Base-by-base conservation (phyloP, 2,797 vertebrate genomes). In the Limosa lapponica region DNA sequence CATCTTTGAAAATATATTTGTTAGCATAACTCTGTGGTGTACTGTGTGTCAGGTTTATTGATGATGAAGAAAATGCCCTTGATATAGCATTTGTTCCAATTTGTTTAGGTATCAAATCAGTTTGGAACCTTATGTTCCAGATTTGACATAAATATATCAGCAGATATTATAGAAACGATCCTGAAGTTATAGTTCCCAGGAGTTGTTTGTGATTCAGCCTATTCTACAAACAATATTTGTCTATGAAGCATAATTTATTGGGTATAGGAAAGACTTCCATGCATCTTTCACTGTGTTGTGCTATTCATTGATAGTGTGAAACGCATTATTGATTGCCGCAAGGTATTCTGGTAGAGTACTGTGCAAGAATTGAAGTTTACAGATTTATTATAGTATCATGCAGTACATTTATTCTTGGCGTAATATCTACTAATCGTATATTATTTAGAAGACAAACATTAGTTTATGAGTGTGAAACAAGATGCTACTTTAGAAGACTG, bases 381-480 rank as follows among this genome's bases (percentile, higher is more conserved):
- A 75, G 49, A 89, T 90, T 93, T 90, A 87, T 92, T 89, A 14
- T 67, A 78, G 55, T 67, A 82, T 70, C 57, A 81, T 34, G 32
- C 27, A 89, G 39, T 81, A 90, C 43, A 87, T 90, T 96, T 95
- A 83, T 89, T 89, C 75, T 78, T 89, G 78, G 57, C 81, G 78
- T 93, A 88, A 93, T 91, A 69, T 75, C 41, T 84, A 77, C 77
- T 87, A 96, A 94, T 95, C 24, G 0, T 95, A 51, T 90, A 79
- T 94, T 95, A 92, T 93, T 92, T 90, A 75, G 82, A 93, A 91
- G 61, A 89, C 52, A 87, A 93, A 93, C 49, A 78, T 95, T 93
- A 87, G 80, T 82, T 95, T 87, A 85, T 71, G 57, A 69, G 32
- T 78, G 36, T 71, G 74, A 92, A 93, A 74, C 20, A 93, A 82